Percentiles rank a stretch among this genome's conserved stretches.
These are phyloP conservation scores for Rhyzopertha dominica DNA, from an alignment of 1,140 invertebrate species.

Conservation along the genomic window DNA sequence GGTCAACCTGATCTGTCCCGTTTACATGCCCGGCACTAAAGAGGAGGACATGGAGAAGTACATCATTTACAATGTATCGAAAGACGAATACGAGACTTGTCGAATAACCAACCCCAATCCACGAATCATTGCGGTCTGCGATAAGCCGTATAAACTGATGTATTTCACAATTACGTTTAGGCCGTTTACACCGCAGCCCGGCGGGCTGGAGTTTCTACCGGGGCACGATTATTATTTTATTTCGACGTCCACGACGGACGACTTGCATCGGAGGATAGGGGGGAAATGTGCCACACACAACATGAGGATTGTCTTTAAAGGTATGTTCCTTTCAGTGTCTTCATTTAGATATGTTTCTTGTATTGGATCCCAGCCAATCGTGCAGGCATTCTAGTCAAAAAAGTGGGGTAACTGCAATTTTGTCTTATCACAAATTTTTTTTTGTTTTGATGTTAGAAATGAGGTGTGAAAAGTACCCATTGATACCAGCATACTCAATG, in stretches of 20 bases:
- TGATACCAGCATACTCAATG: too few relatives aligned
- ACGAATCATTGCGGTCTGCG: constrained; percentile 89
- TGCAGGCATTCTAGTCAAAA: too few relatives aligned
- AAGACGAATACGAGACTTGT: constrained; percentile 94
- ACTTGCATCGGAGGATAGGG: constrained; percentile 83
- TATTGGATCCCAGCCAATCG: too few relatives aligned
- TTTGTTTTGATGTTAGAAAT: too few relatives aligned
- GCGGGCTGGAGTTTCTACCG: constrained; percentile 88
- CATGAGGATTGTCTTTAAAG: constrained; percentile 95
- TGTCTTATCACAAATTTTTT: too few relatives aligned
- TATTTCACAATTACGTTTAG: constrained; percentile 96
- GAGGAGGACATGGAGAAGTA: constrained; percentile 88
- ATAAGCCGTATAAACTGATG: constrained; percentile 90
- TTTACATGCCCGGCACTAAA: constrained; percentile 78
- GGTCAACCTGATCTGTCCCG: constrained; percentile 93
- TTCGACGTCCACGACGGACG: constrained; percentile 86
- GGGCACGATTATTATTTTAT: constrained; percentile 96
- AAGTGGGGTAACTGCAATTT: too few relatives aligned
- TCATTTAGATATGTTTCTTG: too few relatives aligned
- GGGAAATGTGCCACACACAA: constrained; percentile 77
- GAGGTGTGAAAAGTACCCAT: too few relatives aligned
- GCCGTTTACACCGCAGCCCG: constrained; percentile 92
- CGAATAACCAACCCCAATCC: constrained; percentile 91
- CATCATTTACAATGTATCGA: constrained; percentile 94
- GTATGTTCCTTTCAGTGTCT: too few relatives aligned